Conservation (phyloP, 1,140 invertebrate genomes). For the Drosophila pachea region DNA sequence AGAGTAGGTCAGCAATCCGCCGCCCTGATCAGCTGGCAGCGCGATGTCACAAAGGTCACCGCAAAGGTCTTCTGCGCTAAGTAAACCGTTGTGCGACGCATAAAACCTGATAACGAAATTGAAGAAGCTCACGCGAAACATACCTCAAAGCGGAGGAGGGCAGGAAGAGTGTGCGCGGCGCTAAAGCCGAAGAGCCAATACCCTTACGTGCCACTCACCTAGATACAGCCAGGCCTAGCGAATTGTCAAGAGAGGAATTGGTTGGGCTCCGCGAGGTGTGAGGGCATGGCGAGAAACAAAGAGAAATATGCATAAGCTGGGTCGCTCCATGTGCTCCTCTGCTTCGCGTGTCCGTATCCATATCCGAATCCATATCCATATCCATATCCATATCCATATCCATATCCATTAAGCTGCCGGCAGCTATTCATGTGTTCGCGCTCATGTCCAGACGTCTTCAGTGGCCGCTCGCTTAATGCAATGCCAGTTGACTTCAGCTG, state of each 20-base stretch:
- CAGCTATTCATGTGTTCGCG: conserved; percentile 73
- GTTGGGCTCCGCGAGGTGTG: not conserved
- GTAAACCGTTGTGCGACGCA: conserved; percentile 53
- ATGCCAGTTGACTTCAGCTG: conserved; percentile 30
- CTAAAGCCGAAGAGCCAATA: conserved; percentile 10
- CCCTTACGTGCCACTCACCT: not conserved
- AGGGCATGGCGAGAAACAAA: conserved; percentile 11
- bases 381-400: conserved; percentile 54
- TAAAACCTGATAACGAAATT: conserved; percentile 71
- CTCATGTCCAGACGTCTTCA: conserved; percentile 63
- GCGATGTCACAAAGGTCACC: conserved; percentile 38
- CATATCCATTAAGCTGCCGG: conserved; percentile 73
- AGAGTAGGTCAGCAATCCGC: conserved; percentile 23
- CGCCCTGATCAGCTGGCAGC: not conserved
- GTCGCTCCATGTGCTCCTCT: conserved; percentile 38
- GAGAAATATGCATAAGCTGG: conserved; percentile 18
- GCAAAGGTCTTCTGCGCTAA: conserved; percentile 44
- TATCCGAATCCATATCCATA: conserved; percentile 35
- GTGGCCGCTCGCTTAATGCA: conserved; percentile 70
- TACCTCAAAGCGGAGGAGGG: not conserved
- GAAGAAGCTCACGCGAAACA: conserved; percentile 44
- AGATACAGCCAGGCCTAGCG: too few relatives aligned
- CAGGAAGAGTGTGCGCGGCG: too few relatives aligned
- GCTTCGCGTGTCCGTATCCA: not conserved
- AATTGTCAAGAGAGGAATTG: too few relatives aligned